Evolutionary conservation across 2,888 invertebrate genomes (phyloP), one percentile per base, ranked within the genome.

Genomic region (Drosophila acutilabella): DNA sequence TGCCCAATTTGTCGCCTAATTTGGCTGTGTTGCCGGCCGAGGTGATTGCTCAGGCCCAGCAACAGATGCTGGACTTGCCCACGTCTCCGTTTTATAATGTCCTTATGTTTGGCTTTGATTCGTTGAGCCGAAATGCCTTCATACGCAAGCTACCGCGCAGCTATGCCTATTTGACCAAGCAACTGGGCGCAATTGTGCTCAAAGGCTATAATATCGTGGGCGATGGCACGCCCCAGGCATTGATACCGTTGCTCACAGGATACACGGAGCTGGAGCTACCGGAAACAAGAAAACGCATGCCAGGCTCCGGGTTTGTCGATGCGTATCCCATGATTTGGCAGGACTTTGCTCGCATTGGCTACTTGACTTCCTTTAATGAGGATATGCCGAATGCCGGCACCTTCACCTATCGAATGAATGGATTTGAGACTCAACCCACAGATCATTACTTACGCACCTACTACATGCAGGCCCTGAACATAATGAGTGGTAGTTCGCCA

Each of bases 361-460:
- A 95, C 87, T 94, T 95, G 26, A 96, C 97, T 2, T 96, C 96
- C 0, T 98, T 96, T 91, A 96, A 96, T 82, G 98, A 99, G 90
- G 98, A 99, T 90, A 94, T 95, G 80, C 96, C 97, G 0, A 93
- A 94, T 84, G 94, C 96, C 23, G 98, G 98, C 0, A 97, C 97
- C 0, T 99, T 98, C 90, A 97, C 97, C 2, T 97, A 97, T 91
- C 94, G 98, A 8, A 94, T 98, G 90, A 96, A 96, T 78, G 98
- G 98, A 0, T 98, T 98, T 91, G 88, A 94, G 38, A 92, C 94
- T 2, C 95, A 95, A 79, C 98, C 98, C 0, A 97, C 98, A 0
- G 97, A 98, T 92, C 98, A 98, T 91, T 98, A 98, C 90, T 95
- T 98, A 93, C 93, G 98, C 33, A 94, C 97, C 0, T 98, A 95